phyloP scores from a whole-genome alignment of 2,888 invertebrate species.

The Caenorhabditis doughertyi region DNA sequence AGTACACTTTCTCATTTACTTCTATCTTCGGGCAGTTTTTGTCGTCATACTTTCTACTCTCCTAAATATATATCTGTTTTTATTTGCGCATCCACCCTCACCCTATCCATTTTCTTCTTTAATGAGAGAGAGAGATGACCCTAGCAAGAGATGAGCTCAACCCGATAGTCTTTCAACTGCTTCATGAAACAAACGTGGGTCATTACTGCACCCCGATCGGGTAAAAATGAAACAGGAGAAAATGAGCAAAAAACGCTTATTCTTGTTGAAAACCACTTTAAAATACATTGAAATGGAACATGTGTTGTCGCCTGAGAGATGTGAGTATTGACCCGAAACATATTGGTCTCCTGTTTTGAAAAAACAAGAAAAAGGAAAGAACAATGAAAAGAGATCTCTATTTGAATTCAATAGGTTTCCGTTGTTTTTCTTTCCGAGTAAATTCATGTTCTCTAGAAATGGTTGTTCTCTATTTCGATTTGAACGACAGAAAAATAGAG shows the following conservation, averaged over 20 bases:
- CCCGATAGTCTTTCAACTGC: constrained; percentile 44
- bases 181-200: background rate
- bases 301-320: constrained; percentile 10
- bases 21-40: constrained; percentile 33
- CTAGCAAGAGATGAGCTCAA: constrained; percentile 27
- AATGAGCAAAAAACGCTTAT: constrained; percentile 15
- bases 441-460: constrained; percentile 33
- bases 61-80: constrained; percentile 48
- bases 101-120: constrained; percentile 55
- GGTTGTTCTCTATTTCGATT: constrained; percentile 1
- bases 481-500: background rate
- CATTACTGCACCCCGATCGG: background rate
- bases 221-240: background rate
- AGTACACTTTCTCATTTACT: constrained; percentile 20
- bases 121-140: constrained; percentile 47
- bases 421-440: constrained; percentile 21
- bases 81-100: constrained; percentile 58
- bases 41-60: constrained; percentile 54
- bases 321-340: constrained; percentile 32
- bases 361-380: constrained; percentile 10
- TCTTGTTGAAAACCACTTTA: constrained; percentile 43
- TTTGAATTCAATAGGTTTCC: constrained; percentile 23
- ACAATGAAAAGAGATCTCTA: constrained; percentile 7
- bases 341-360: constrained; percentile 5
- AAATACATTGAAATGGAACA: constrained; percentile 62